Evolutionary conservation across 2,888 invertebrate genomes (phyloP).

Genomic region (Ophion ellenae): DNA sequence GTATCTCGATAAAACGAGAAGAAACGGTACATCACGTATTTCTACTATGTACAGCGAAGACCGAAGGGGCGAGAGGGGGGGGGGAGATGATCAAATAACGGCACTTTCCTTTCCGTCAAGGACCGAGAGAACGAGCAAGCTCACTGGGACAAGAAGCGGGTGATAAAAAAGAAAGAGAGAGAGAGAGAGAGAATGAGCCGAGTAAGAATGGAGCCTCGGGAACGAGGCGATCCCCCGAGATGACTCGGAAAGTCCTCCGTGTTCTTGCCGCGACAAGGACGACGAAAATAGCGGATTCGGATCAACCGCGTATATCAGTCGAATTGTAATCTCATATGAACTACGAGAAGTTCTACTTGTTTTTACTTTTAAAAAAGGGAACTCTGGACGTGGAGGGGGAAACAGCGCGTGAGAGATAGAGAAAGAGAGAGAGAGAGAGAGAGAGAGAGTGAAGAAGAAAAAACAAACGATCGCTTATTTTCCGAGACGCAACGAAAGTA

Average conservation of each 20-base stretch:
- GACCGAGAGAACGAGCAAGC: constrained; percentile 29
- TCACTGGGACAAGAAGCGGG: constrained; percentile 29
- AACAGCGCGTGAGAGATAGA: neutral
- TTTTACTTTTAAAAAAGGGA: neutral
- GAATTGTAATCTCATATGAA: constrained; percentile 11
- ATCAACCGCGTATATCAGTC: constrained; percentile 20
- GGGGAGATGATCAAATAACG: constrained; percentile 63
- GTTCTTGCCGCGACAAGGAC: constrained; percentile 33
- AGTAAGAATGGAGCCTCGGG: constrained; percentile 49
- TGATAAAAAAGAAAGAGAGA: constrained; percentile 18
- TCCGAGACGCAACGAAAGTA: constrained; percentile 64
- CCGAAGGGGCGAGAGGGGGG: neutral
- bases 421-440: constrained; percentile 14
- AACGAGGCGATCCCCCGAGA: constrained; percentile 41
- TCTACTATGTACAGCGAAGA: constrained; percentile 26
- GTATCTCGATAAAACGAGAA: constrained; percentile 26
- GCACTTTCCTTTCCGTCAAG: constrained; percentile 66
- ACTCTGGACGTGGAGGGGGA: neutral
- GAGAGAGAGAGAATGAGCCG: constrained; percentile 21
- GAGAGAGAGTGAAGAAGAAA: constrained; percentile 43
- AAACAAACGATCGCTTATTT: constrained; percentile 23
- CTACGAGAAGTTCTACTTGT: neutral
- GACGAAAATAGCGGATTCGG: constrained; percentile 32
- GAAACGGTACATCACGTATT: constrained; percentile 69
- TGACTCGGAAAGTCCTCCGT: constrained; percentile 56